Evolutionary conservation across 2,888 invertebrate species (phyloP), one percentile per base, ranked within the genome.

Genomic region (Exocentrus adspersus): DNA sequence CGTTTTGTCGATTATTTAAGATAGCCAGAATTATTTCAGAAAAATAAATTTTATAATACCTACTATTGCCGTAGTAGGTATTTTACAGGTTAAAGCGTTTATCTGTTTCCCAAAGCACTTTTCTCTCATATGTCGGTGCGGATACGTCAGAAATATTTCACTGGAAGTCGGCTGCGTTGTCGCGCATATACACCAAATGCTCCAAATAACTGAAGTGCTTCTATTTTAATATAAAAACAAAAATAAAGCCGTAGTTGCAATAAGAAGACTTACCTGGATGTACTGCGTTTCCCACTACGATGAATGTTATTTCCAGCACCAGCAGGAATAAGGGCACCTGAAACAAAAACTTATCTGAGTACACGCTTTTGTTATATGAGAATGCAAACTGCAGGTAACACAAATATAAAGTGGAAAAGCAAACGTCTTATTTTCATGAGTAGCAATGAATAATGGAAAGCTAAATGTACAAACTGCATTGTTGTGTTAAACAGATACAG

Each of bases 241-340:
- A 10, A 45, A 21, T n/a, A 56, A 45, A 10, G 9, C 7, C 7
- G 6, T 45, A 45, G 19, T 46, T 45, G n/a, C n/a, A 10, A 45
- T 19, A 48, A 58, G 10, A 52, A 32, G 14, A 52, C 72, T 78
- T 75, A 83, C 83, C 82, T 70, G 83, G 83, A 77, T 83, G 82
- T 32, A 81, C 81, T 24, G 82, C 81, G 67, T 80, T 74, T 59
- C 78, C 80, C 59, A 79, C 78, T 63, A 78, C 77, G 69, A 81
- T 78, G 75, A 82, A 79, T 64, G 79, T 79, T 76, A 81, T 77
- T 75, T 81, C 80, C 70, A 82, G 73, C 67, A 81, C 74, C 69
- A 82, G 76, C 68, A 80, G 74, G 70, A 81, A 78, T 73, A 82
- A 76, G 74, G 79, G 76, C 79, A 82, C 80, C 82, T 83, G 77